Evolutionary conservation across 1,140 invertebrate genomes (phyloP).

Genomic region (Nasonia vitripennis): DNA sequence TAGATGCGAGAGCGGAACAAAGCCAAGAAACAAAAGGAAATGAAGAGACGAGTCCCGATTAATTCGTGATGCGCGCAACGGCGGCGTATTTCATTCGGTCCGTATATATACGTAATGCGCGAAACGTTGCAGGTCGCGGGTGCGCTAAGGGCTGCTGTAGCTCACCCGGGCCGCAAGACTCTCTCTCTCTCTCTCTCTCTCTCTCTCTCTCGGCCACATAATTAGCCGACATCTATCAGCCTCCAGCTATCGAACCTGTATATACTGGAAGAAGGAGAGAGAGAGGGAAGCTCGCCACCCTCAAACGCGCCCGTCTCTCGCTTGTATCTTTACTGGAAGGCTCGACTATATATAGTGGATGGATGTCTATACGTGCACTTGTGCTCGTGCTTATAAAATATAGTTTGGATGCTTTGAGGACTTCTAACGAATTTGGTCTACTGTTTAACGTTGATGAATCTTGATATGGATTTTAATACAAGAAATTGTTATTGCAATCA

Average conservation of each 20-base stretch:
- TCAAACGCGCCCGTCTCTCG: constrained; percentile 40
- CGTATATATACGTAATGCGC: constrained; percentile 1
- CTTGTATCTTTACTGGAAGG: constrained; percentile 31
- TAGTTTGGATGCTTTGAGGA: background rate
- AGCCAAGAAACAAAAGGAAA: background rate
- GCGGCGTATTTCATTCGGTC: constrained; percentile 18
- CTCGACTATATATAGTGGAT: background rate
- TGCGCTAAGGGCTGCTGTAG: constrained; percentile 45
- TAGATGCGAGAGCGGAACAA: background rate
- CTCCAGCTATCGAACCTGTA: constrained; percentile 72
- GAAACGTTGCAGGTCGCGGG: background rate
- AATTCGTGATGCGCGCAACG: background rate
- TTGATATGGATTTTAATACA: too few relatives aligned
- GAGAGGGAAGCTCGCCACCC: constrained; percentile 35
- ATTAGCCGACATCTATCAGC: constrained; percentile 77
- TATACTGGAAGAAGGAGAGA: constrained; percentile 38
- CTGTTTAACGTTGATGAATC: too few relatives aligned
- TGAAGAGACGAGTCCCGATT: background rate
- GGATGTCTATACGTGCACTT: background rate
- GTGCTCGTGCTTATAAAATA: background rate
- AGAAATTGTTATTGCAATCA: too few relatives aligned
- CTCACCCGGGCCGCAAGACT: constrained; percentile 24
- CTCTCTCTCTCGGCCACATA: constrained; percentile 69
- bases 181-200: background rate
- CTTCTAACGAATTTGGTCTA: too few relatives aligned